These are phyloP conservation scores for Strigamia crassipes DNA, from an alignment of 2,888 invertebrate species.

Conservation along the genomic window DNA sequence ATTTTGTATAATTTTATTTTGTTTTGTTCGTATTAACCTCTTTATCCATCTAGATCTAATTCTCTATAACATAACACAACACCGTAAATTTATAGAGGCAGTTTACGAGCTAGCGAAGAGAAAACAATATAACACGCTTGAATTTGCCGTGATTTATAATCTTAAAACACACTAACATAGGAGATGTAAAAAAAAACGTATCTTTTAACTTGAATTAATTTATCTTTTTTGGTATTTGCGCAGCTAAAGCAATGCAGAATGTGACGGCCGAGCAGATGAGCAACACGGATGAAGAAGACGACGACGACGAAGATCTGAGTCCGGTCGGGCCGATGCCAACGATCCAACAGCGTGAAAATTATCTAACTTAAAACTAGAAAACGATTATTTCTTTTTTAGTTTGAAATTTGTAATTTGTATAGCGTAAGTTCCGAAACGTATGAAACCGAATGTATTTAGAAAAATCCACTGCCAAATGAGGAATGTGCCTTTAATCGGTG, in stretches of 20 bases:
- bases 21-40: constrained; percentile 60
- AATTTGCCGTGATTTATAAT: too few species aligned
- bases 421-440: not conserved
- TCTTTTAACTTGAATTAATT: not conserved
- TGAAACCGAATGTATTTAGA: not conserved
- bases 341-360: constrained; percentile 85
- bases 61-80: not conserved
- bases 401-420: not conserved
- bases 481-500: constrained; percentile 34
- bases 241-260: constrained; percentile 52
- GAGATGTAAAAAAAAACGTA: too few species aligned
- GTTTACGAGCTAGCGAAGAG: too few species aligned
- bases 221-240: not conserved
- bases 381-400: not conserved
- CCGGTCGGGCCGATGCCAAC: constrained; percentile 80
- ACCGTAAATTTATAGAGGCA: too few species aligned
- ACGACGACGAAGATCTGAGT: constrained; percentile 71
- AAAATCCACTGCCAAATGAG: constrained; percentile 40
- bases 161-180: too few species aligned
- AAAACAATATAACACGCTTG: too few species aligned
- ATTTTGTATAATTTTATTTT: too few species aligned
- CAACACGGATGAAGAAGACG: constrained; percentile 61
- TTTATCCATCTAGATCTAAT: not conserved
- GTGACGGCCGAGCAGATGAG: constrained; percentile 45
- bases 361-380: constrained; percentile 63